phyloP scores from a whole-genome alignment of 2,888 invertebrate species.

The Lasioglossum villosulum region DNA sequence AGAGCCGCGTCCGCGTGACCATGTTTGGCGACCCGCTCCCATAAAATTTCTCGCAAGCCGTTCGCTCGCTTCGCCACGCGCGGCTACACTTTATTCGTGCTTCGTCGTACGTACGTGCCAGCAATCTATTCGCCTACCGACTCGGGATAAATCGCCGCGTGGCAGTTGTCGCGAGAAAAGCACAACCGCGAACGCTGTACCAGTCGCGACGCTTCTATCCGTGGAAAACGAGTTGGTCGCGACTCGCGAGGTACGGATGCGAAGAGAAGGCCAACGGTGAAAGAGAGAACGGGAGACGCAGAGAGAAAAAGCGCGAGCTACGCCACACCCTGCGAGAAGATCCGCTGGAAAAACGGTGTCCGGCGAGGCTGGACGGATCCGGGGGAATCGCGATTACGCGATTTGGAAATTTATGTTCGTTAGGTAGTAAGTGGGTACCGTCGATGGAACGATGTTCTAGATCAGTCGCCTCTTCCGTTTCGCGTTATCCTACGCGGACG shows the following conservation, averaged over 20 bases:
- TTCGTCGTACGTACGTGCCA: background rate
- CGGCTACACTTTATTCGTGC: constrained; percentile 37
- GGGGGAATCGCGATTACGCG: background rate
- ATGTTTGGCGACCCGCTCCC: constrained; percentile 78
- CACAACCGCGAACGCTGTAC: background rate
- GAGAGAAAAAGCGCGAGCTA: constrained; percentile 32
- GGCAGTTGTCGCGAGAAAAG: constrained; percentile 60
- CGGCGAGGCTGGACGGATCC: background rate
- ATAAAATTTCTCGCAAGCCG: constrained; percentile 75
- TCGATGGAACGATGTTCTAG: too few species aligned
- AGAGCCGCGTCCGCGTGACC: constrained; percentile 70
- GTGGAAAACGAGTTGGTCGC: constrained; percentile 3
- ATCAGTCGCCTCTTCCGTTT: background rate
- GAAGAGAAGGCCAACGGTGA: background rate
- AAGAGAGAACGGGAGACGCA: background rate
- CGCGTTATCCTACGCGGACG: background rate
- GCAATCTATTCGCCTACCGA: constrained; percentile 58
- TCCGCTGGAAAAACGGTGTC: constrained; percentile 38
- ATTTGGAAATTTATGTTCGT: background rate
- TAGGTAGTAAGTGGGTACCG: too few species aligned
- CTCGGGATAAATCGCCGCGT: constrained; percentile 66
- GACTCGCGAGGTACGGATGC: background rate
- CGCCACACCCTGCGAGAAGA: constrained; percentile 52
- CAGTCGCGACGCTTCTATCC: constrained; percentile 39
- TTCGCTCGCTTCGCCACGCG: constrained; percentile 44